A percentile compares a stretch with the other conserved stretches of the same genome.
These are phyloP conservation scores for Chaetodon trifasciatus DNA, from an alignment of 2,797 vertebrate genomes.

Conservation along the genomic window DNA sequence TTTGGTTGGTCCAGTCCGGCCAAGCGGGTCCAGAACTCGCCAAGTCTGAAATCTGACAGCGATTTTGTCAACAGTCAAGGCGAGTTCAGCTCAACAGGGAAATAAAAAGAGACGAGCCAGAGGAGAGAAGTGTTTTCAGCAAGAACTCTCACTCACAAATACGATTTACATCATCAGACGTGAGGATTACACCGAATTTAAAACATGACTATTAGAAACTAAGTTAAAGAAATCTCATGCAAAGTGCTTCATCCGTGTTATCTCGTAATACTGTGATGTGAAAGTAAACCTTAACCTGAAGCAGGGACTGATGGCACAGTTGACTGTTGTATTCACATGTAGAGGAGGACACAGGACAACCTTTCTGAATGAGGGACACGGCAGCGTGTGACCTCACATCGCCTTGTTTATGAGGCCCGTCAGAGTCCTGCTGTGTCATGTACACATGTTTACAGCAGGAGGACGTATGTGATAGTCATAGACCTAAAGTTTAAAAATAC, in stretches of 20 bases:
- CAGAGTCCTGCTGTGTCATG: background rate
- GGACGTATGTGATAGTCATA: too few species aligned
- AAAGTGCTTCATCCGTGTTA: background rate
- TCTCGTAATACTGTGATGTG: background rate
- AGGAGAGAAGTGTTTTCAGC: background rate
- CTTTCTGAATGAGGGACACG: background rate
- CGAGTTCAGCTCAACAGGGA: background rate
- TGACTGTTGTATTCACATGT: background rate
- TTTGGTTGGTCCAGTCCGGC: constrained; percentile 17
- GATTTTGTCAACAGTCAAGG: background rate
- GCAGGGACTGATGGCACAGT: background rate
- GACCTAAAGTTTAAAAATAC: too few species aligned
- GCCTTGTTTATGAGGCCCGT: background rate
- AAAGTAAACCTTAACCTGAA: background rate
- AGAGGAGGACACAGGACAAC: background rate
- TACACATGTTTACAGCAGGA: background rate
- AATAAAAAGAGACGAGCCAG: constrained; percentile 19
- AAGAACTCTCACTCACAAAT: background rate
- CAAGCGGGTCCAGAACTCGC: constrained; percentile 1
- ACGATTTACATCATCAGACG: background rate
- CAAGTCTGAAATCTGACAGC: constrained; percentile 20
- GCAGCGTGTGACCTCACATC: background rate
- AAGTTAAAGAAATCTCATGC: background rate
- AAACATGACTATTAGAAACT: background rate
- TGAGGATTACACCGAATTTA: background rate